Conservation (phyloP, 2,888 invertebrate genomes). For the Zelleria hepariella region DNA sequence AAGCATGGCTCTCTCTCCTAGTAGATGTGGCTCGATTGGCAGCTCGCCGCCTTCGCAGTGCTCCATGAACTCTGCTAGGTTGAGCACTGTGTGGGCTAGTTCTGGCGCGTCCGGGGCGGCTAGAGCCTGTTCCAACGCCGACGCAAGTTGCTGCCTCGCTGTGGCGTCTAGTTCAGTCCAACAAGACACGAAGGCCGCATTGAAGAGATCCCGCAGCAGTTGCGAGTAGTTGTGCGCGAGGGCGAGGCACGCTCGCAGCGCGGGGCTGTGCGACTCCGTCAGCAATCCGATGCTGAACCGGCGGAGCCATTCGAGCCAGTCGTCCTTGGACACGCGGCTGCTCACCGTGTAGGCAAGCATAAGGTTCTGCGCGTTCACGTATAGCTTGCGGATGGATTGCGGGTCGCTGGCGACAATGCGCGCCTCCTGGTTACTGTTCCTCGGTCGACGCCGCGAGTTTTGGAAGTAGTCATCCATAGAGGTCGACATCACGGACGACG, state of each 20-base stretch:
- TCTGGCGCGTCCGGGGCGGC: constrained; percentile 95
- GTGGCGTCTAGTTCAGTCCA: constrained; percentile 94
- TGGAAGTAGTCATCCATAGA: constrained; percentile 80
- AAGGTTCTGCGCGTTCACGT: constrained; percentile 86
- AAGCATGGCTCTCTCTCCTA: constrained; percentile 95
- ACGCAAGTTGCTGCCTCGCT: constrained; percentile 87
- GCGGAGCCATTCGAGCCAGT: constrained; percentile 98
- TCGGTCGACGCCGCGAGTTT: constrained; percentile 72
- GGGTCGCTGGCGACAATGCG: constrained; percentile 67
- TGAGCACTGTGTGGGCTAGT: constrained; percentile 95
- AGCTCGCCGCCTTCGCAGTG: constrained; percentile 97
- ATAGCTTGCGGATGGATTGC: constrained; percentile 83
- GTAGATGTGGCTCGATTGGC: constrained; percentile 87
- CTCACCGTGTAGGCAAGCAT: constrained; percentile 94
- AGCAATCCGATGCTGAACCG: constrained; percentile 93
- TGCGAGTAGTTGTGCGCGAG: constrained; percentile 96
- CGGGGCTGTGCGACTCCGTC: constrained; percentile 96
- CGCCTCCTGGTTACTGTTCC: constrained; percentile 79
- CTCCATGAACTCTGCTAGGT: constrained; percentile 99
- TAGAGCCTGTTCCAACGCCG: constrained; percentile 89
- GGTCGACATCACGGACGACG: constrained; percentile 78
- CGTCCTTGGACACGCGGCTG: constrained; percentile 94
- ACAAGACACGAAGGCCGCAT: constrained; percentile 98
- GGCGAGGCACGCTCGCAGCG: constrained; percentile 91
- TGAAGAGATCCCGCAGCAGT: constrained; percentile 95